phyloP scores from a whole-genome alignment of 2,113 vertebrate species.

The Lampris megalopsis region DNA sequence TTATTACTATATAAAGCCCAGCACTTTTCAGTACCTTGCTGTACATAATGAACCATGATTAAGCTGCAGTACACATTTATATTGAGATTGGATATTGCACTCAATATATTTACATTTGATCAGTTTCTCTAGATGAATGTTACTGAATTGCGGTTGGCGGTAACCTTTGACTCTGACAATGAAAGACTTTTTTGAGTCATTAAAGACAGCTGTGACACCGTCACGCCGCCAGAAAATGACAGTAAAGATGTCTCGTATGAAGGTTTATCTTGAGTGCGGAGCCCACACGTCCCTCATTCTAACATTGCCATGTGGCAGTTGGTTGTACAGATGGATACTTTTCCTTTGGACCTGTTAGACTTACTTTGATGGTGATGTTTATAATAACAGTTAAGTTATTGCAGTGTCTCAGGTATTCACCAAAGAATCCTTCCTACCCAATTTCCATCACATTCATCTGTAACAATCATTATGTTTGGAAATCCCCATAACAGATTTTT shows the following conservation, averaged over 20 bases:
- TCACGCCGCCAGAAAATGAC: background rate
- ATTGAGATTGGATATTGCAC: constrained; percentile 24
- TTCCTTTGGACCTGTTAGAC: background rate
- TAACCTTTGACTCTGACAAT: constrained; percentile 18
- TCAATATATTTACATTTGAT: constrained; percentile 31
- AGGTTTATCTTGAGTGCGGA: background rate
- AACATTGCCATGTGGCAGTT: background rate
- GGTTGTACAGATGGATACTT: background rate
- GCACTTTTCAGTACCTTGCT: constrained; percentile 77
- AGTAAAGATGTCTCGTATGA: background rate
- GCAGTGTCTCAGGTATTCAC: constrained; percentile 31
- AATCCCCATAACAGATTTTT: background rate
- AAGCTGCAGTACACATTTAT: constrained; percentile 59
- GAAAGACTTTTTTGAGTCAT: constrained; percentile 18
- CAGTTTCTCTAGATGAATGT: constrained; percentile 20
- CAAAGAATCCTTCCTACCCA: constrained; percentile 46
- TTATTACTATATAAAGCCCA: constrained; percentile 64
- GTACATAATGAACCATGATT: constrained; percentile 72
- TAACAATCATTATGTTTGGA: background rate
- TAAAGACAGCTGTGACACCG: background rate
- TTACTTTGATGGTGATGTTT: background rate
- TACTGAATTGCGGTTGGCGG: constrained; percentile 28
- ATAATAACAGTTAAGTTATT: background rate
- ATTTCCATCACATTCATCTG: background rate
- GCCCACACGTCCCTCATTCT: background rate